phyloP scores from a whole-genome alignment of 1,140 invertebrate genomes.

The Medauroidea extradentata region DNA sequence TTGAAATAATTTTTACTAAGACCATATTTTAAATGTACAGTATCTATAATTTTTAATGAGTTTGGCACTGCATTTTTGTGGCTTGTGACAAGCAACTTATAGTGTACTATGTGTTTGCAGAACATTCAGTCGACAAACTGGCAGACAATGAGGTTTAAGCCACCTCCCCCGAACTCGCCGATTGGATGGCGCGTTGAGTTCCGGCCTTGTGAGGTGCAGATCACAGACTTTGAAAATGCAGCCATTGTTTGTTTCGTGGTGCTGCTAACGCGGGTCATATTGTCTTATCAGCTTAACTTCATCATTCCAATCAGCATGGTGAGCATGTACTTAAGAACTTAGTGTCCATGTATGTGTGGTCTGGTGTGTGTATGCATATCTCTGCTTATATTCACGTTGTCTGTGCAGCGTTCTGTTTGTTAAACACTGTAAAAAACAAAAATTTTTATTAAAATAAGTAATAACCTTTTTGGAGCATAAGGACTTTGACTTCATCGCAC shows the following conservation, averaged over 20 bases:
- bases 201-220: constrained; percentile 95
- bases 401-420: too few relatives aligned
- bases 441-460: too few relatives aligned
- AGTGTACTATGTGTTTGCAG: constrained; percentile 57
- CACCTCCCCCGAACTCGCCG: constrained; percentile 87
- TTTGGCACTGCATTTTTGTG: too few relatives aligned
- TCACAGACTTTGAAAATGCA: constrained; percentile 99
- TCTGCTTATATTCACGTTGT: too few relatives aligned
- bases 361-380: too few relatives aligned
- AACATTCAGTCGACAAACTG: constrained; percentile 99
- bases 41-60: too few relatives aligned
- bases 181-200: constrained; percentile 99
- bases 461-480: too few relatives aligned
- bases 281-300: constrained; percentile 95
- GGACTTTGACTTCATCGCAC: too few relatives aligned
- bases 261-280: constrained; percentile 90
- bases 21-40: too few relatives aligned
- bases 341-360: background rate
- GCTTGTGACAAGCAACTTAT: too few relatives aligned
- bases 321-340: constrained; percentile 16
- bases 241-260: constrained; percentile 99
- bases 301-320: constrained; percentile 97
- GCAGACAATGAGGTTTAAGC: constrained; percentile 99
- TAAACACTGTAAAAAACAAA: too few relatives aligned
- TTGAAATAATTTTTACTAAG: too few relatives aligned